Conservation (phyloP, 2,113 vertebrate species). For the Oplegnathus fasciatus region DNA sequence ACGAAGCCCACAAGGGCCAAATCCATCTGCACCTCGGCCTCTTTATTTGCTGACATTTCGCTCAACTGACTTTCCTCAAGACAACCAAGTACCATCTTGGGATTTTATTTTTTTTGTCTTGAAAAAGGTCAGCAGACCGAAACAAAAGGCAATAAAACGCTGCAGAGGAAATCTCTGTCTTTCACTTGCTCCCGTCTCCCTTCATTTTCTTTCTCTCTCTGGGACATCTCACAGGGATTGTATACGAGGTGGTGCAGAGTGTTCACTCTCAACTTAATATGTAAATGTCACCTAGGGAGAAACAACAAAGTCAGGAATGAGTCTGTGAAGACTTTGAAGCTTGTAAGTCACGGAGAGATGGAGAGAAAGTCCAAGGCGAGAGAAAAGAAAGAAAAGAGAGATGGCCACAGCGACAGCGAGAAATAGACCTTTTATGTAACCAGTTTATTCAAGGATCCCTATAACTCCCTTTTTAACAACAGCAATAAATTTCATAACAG, state of each 20-base stretch:
- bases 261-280: constrained; percentile 41
- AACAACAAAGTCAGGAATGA: constrained; percentile 15
- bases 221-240: constrained; percentile 16
- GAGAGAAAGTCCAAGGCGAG: neutral
- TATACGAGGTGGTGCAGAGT: neutral
- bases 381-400: neutral
- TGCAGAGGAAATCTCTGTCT: constrained; percentile 20
- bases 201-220: neutral
- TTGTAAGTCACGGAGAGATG: constrained; percentile 9
- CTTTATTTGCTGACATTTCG: constrained; percentile 49
- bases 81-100: constrained; percentile 23
- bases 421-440: constrained; percentile 47
- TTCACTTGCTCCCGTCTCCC: neutral
- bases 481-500: constrained; percentile 58
- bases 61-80: constrained; percentile 38
- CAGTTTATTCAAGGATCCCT: constrained; percentile 57
- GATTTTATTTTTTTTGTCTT: constrained; percentile 22
- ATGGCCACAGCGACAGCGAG: constrained; percentile 5
- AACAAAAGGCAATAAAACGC: constrained; percentile 33
- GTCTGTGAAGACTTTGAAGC: constrained; percentile 21
- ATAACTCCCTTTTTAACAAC: constrained; percentile 64
- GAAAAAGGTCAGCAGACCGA: constrained; percentile 59
- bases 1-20: constrained; percentile 14
- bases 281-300: constrained; percentile 31
- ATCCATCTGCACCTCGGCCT: constrained; percentile 23